Percentiles rank a stretch among this genome's conserved stretches.
These are phyloP conservation scores for Phenacoccus solenopsis DNA, from an alignment of 1,140 invertebrate genomes.

Conservation along the genomic window DNA sequence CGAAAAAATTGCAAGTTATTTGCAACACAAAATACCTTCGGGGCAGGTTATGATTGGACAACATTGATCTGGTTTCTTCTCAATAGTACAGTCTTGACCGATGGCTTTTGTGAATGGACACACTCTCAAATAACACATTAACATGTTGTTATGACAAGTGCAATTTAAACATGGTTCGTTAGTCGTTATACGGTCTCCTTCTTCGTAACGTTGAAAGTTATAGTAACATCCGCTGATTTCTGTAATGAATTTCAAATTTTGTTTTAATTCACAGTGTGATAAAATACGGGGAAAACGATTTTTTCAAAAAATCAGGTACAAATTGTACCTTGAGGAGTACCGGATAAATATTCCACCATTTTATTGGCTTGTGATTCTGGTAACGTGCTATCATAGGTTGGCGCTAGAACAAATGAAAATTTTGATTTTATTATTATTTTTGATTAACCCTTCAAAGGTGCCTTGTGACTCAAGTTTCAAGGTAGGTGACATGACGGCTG, in stretches of 20 bases:
- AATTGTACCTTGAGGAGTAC: neutral
- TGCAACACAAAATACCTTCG: constrained; percentile 48
- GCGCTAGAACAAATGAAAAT: neutral
- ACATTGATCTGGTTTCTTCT: constrained; percentile 81
- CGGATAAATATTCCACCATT: neutral
- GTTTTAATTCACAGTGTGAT: neutral
- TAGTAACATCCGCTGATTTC: constrained; percentile 69
- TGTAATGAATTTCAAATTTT: too few species aligned
- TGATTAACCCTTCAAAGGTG: too few species aligned
- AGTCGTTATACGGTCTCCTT: constrained; percentile 82
- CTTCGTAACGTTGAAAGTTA: constrained; percentile 83
- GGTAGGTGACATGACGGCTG: too few species aligned
- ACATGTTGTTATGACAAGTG: constrained; percentile 85
- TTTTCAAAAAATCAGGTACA: too few species aligned
- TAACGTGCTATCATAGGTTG: neutral
- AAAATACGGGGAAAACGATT: too few species aligned
- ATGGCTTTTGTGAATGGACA: constrained; percentile 88
- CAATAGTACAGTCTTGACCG: constrained; percentile 77
- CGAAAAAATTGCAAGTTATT: neutral
- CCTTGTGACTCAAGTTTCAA: too few species aligned
- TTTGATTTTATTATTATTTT: too few species aligned
- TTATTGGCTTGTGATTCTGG: neutral
- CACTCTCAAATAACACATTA: constrained; percentile 87
- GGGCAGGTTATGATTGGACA: constrained; percentile 86
- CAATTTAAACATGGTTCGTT: constrained; percentile 92